These are phyloP conservation scores for Crotalus helleri DNA, from an alignment of 2,113 vertebrate species.

Conservation along the genomic window DNA sequence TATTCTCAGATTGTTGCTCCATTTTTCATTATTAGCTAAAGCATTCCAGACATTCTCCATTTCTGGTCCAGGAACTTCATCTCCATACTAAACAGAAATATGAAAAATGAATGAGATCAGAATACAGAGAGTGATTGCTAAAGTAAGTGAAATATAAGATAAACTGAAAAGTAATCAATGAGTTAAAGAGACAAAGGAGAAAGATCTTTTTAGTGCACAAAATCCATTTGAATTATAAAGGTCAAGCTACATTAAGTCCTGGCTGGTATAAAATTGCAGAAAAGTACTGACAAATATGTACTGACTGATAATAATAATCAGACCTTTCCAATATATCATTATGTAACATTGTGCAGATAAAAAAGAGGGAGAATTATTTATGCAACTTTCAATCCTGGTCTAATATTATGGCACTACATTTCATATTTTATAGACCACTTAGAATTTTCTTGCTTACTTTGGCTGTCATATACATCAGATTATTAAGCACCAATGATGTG, in stretches of 20 bases:
- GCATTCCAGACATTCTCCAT: constrained; percentile 98
- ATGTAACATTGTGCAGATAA: neutral
- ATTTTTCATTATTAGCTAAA: constrained; percentile 93
- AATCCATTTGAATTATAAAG: neutral
- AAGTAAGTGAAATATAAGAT: neutral
- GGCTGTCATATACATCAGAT: constrained; percentile 99
- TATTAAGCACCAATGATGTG: constrained; percentile 94
- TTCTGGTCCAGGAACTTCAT: constrained; percentile 93
- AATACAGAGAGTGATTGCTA: neutral
- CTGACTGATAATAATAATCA: neutral
- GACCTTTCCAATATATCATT: neutral
- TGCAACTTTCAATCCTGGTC: neutral
- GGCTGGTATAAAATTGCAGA: neutral
- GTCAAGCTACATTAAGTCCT: neutral
- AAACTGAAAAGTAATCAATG: neutral
- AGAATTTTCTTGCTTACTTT: constrained; percentile 80
- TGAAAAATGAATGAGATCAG: neutral
- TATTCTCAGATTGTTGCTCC: constrained; percentile 94
- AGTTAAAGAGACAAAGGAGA: neutral
- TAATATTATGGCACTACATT: neutral
- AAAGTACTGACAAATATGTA: neutral
- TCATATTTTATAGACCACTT: no score
- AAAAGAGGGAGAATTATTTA: neutral
- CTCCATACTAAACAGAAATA: constrained; percentile 82
- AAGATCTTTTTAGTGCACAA: neutral